Evolutionary conservation across 2,888 invertebrate genomes (phyloP).

Genomic region (Netelia melanura): DNA sequence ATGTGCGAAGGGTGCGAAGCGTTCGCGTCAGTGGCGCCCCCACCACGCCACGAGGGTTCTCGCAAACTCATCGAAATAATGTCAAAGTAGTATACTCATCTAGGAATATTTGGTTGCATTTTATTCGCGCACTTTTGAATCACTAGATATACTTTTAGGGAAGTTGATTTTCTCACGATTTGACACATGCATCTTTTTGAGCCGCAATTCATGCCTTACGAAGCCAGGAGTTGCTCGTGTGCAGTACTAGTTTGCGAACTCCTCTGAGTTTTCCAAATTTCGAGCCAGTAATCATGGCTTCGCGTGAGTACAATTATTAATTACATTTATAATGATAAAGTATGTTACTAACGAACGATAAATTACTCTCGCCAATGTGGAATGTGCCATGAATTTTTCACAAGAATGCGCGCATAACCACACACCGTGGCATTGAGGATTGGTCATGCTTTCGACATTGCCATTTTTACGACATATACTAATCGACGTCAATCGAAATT

Average conservation of each 20-base stretch:
- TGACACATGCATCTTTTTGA: slow-evolving; percentile 64
- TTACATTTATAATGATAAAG: slow-evolving; percentile 14
- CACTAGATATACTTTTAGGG: slow-evolving; percentile 26
- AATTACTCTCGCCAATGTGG: background rate
- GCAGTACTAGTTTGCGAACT: slow-evolving; percentile 72
- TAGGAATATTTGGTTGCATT: background rate
- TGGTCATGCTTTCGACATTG: slow-evolving; percentile 80
- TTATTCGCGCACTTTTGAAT: background rate
- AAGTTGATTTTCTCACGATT: slow-evolving; percentile 57
- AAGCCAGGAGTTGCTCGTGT: slow-evolving; percentile 74
- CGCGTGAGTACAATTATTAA: slow-evolving; percentile 74
- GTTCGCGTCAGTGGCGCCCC: background rate
- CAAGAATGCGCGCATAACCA: slow-evolving; percentile 79
- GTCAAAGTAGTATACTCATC: background rate
- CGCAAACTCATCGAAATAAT: background rate
- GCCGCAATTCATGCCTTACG: slow-evolving; percentile 72
- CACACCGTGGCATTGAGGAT: slow-evolving; percentile 71
- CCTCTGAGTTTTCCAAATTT: slow-evolving; percentile 74
- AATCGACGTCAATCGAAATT: slow-evolving; percentile 8
- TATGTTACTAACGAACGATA: background rate
- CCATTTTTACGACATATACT: slow-evolving; percentile 36
- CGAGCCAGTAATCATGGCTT: slow-evolving; percentile 78
- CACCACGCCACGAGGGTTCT: background rate
- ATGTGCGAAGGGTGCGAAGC: background rate
- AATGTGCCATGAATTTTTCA: slow-evolving; percentile 38